Conservation (phyloP, 2,888 invertebrate species). For the Neuroscelio doddi region DNA sequence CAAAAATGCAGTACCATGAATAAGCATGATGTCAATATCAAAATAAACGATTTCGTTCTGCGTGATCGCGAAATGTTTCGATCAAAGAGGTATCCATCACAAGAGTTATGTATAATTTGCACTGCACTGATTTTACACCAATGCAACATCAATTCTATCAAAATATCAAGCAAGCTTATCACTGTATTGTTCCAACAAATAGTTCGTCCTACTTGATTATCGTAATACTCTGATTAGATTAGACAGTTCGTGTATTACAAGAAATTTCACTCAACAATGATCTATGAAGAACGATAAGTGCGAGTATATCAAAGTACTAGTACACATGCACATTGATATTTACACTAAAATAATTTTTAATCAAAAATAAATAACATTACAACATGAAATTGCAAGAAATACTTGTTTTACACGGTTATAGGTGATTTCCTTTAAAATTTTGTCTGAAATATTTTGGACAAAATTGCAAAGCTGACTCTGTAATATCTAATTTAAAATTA, state of each 20-base stretch:
- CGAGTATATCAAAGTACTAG: no score
- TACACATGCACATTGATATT: no score
- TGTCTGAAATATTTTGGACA: no score
- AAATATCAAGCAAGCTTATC: not conserved
- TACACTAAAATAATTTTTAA: no score
- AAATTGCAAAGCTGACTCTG: no score
- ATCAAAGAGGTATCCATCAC: conserved; percentile 60
- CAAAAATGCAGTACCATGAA: conserved; percentile 42
- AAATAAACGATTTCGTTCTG: conserved; percentile 64
- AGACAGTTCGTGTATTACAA: not conserved
- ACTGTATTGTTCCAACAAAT: not conserved
- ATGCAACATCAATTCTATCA: conserved; percentile 5
- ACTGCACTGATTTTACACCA: conserved; percentile 23
- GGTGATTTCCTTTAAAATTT: no score
- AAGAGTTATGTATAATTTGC: conserved; percentile 53
- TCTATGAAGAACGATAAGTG: not conserved
- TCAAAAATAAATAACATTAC: no score
- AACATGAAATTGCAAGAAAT: no score
- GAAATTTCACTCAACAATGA: not conserved
- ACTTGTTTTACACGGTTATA: no score
- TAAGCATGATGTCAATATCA: conserved; percentile 56
- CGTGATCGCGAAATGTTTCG: conserved; percentile 63
- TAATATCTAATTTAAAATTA: not conserved
- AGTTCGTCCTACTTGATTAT: no score
- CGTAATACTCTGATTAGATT: not conserved